A percentile compares a stretch with the other conserved stretches of the same genome.
Evolutionary conservation across 2,113 vertebrate species (phyloP).

Genomic region (Antechinus stuartii): DNA sequence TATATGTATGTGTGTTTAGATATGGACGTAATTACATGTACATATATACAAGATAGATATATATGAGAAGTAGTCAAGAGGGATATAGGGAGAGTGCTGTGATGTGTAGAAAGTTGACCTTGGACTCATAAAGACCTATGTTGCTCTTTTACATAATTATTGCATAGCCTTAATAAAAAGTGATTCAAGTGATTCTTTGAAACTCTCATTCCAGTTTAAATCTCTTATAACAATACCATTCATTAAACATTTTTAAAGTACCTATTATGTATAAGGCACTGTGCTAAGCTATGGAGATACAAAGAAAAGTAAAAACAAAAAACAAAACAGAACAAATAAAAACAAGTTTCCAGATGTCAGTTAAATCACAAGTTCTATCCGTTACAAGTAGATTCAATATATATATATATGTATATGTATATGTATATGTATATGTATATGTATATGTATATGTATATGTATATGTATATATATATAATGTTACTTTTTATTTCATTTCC

Average conservation of each 20-base stretch:
- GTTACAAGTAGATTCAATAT: background rate
- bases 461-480: background rate
- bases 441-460: no score
- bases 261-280: background rate
- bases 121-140: background rate
- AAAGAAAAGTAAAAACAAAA: background rate
- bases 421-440: no score
- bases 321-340: no score
- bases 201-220: background rate
- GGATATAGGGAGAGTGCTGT: no score
- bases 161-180: background rate
- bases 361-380: background rate
- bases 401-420: no score
- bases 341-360: background rate
- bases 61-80: background rate
- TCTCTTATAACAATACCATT: background rate
- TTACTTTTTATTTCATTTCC: background rate
- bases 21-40: background rate
- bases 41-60: background rate
- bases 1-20: background rate
- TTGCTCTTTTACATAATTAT: background rate
- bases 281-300: background rate
- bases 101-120: background rate
- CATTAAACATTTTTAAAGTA: background rate
- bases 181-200: background rate